These are phyloP conservation scores for Cricetomys ansorgei DNA, from an alignment of 2,113 vertebrate genomes.

Conservation along the genomic window DNA sequence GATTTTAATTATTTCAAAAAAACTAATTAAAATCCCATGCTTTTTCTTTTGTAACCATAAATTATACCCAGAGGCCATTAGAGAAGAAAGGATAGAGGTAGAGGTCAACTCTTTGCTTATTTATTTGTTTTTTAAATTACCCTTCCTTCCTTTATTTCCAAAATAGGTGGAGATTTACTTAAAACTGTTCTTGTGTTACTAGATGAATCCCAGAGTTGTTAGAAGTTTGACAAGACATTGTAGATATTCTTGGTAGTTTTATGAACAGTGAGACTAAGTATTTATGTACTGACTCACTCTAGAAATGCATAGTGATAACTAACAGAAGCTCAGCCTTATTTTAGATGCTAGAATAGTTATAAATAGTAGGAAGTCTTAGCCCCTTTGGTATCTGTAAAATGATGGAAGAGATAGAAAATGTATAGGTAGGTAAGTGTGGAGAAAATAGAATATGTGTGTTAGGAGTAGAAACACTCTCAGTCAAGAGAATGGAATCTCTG, in stretches of 20 bases:
- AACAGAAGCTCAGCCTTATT: background rate
- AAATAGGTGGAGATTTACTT: background rate
- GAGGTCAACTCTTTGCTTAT: background rate
- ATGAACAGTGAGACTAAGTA: background rate
- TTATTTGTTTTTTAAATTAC: background rate
- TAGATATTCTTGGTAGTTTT: background rate
- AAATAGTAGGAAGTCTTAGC: background rate
- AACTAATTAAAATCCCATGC: constrained; percentile 53
- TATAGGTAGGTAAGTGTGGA: background rate
- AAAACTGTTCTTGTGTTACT: background rate
- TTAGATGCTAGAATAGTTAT: background rate
- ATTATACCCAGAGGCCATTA: background rate
- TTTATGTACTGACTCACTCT: background rate
- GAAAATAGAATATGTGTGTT: background rate
- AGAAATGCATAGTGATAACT: background rate
- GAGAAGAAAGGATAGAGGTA: constrained; percentile 29
- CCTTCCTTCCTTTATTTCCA: background rate
- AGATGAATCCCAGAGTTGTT: background rate
- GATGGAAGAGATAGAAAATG: background rate
- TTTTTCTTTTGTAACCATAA: constrained; percentile 28
- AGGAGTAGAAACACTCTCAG: background rate
- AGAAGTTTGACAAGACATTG: background rate
- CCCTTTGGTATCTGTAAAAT: background rate
- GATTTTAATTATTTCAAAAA: constrained; percentile 71
- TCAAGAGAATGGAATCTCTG: background rate